Percentiles rank a stretch among this genome's conserved stretches.
Evolutionary conservation across 2,113 vertebrate species (phyloP).

Genomic region (human): GRCh38 chr14:68213001-68213500

Average conservation of each 20-base stretch:
- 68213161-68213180: background rate
- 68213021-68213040: constrained; percentile 8
- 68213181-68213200: background rate
- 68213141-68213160: background rate
- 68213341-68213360: background rate
- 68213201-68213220: background rate
- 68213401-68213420: background rate
- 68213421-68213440: background rate
- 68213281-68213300: background rate
- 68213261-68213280: background rate
- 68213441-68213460: background rate
- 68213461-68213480: background rate
- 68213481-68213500: background rate
- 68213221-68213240: background rate
- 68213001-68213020: background rate
- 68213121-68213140: background rate
- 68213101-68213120: constrained; percentile 19
- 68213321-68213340: background rate
- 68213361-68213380: background rate
- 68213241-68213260: background rate
- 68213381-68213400: background rate
- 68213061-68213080: constrained; percentile 9
- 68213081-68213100: constrained; percentile 36
- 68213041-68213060: constrained; percentile 28
- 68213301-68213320: background rate